Conservation (phyloP, 2,888 invertebrate genomes). For the Chrysopilus asiliformis region DNA sequence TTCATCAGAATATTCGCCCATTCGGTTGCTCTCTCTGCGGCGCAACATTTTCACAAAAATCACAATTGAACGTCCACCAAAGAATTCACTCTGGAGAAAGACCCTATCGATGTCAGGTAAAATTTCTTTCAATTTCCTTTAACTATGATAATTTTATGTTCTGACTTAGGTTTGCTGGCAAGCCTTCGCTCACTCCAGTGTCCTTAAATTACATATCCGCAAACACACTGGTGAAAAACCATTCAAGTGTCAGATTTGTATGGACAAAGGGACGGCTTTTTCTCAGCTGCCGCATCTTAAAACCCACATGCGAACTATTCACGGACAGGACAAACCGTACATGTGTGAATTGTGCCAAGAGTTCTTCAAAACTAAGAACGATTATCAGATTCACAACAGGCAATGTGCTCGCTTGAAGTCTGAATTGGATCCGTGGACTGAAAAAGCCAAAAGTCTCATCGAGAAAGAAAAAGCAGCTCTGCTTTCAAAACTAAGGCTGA, state of each 20-base stretch:
- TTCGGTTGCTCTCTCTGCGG: constrained; percentile 68
- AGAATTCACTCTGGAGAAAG: constrained; percentile 73
- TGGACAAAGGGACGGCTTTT: constrained; percentile 49
- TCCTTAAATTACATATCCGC: constrained; percentile 67
- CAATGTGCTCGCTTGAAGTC: constrained; percentile 31
- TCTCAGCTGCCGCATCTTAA: constrained; percentile 77
- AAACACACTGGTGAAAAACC: constrained; percentile 79
- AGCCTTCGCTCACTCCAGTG: constrained; percentile 73
- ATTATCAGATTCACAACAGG: constrained; percentile 51
- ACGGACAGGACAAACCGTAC: constrained; percentile 64
- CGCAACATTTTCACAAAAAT: constrained; percentile 67
- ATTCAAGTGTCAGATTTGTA: constrained; percentile 55
- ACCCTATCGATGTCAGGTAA: constrained; percentile 67
- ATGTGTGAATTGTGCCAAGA: constrained; percentile 57
- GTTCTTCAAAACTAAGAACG: constrained; percentile 63
- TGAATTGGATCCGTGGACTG: constrained; percentile 9
- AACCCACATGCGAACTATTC: constrained; percentile 76
- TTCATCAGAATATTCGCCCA: constrained; percentile 57
- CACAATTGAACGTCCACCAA: constrained; percentile 71
- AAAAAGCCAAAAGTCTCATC: constrained; percentile 1
- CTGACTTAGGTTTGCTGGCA: constrained; percentile 47
- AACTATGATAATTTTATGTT: background rate
- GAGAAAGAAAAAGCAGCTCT: constrained; percentile 33
- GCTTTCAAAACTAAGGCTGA: constrained; percentile 61
- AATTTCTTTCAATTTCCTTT: too few relatives aligned